Evolutionary conservation across 1,140 invertebrate genomes (phyloP), one percentile per base, ranked within the genome.

Genomic region (Cydia fagiglandana): DNA sequence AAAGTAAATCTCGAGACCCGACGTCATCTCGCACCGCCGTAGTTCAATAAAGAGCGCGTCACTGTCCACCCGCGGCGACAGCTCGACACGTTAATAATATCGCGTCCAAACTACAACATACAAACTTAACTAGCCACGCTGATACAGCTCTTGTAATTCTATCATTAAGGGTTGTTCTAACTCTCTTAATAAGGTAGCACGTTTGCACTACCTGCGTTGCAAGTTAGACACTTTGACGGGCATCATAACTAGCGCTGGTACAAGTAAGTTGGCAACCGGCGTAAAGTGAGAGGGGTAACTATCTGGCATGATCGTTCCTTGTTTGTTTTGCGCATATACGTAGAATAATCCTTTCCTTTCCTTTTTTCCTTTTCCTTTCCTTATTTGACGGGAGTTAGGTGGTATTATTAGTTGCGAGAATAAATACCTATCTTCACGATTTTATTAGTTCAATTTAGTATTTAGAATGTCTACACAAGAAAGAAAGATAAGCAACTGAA

Each of bases 151-250:
- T 79, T 84, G 83, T 70, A 9, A 9, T 34, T 2, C 74, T 64
- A 34, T 53, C 7, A 38, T 75, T 68, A 86, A 53, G 73, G 64
- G 4, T 50, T 75, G 75, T 9, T 20, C 30, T 13, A 28, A n/a
- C 5, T 9, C 77, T 45, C 15, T 34, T 17, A 41, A 81, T 64
- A 38, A 68, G 24, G 73, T 82, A 77, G 20, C 75, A 82, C 79
- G 79, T 76, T 13, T 28, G 66, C 75, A 75, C 75, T 86, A 86
- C 84, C 84, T 87, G 83, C 79, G 83, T 86, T 81, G 82, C 83
- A 74, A 89, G 88, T 91, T 88, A 81, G 89, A 91, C 89, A 91
- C 82, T 89, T 91, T 89, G 88, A 91, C 89, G 76, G 81, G 78
- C 50, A 70, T 70, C 41, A 73, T 73, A n/a, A n/a, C n/a, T n/a